Conservation (phyloP, 2,797 vertebrate species). For the Buceros bicornis region DNA sequence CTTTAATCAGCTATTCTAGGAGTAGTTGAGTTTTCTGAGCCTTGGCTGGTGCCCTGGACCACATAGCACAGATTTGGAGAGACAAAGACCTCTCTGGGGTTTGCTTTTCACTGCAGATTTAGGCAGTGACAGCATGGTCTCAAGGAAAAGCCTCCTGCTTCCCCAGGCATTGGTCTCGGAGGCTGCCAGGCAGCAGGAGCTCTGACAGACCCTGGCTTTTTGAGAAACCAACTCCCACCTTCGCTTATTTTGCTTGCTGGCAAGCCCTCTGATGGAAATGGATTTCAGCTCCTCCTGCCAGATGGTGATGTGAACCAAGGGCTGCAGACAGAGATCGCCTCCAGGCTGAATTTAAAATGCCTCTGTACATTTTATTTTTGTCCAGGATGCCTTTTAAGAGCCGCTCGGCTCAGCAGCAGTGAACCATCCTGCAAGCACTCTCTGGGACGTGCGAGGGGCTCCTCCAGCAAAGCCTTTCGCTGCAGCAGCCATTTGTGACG, state of each 20-base stretch:
- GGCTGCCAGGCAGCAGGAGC: slow-evolving; percentile 9
- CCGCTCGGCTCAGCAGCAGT: background rate
- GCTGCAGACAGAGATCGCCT: slow-evolving; percentile 55
- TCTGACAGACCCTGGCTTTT: background rate
- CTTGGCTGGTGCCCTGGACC: background rate
- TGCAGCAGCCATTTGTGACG: background rate
- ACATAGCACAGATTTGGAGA: background rate
- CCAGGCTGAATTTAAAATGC: slow-evolving; percentile 58
- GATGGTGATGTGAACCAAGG: slow-evolving; percentile 59
- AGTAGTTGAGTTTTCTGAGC: background rate
- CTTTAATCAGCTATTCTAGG: background rate
- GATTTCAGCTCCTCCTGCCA: slow-evolving; percentile 65
- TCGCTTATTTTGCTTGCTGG: background rate
- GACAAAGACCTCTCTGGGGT: background rate
- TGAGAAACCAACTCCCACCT: slow-evolving; percentile 47
- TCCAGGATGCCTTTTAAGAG: slow-evolving; percentile 7
- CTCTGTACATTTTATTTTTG: slow-evolving; percentile 61
- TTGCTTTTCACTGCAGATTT: background rate
- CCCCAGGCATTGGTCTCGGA: background rate
- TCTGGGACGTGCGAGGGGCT: background rate
- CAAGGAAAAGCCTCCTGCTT: background rate
- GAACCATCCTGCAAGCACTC: background rate
- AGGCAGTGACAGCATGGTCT: background rate
- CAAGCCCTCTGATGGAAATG: slow-evolving; percentile 53
- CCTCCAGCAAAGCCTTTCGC: background rate